These are phyloP conservation scores for Hucho hucho DNA, from an alignment of 2,113 vertebrate genomes.

Conservation along the genomic window DNA sequence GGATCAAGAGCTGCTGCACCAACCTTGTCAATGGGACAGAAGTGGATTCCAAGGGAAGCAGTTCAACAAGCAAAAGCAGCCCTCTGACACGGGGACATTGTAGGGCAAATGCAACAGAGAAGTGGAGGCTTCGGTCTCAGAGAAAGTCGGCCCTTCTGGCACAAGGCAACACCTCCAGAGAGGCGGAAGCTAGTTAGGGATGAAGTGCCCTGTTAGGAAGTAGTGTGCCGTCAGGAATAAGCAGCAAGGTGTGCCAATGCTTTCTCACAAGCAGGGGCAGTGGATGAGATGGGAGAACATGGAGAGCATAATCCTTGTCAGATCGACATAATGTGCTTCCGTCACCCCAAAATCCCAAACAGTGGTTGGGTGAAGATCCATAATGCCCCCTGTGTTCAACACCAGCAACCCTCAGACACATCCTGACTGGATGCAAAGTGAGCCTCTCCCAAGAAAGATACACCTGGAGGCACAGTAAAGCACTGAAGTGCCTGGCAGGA, in stretches of 20 bases:
- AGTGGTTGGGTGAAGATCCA: conserved; percentile 25
- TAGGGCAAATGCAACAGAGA: conserved; percentile 11
- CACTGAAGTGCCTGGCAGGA: background rate
- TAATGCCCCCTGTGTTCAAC: conserved; percentile 20
- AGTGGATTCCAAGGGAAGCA: conserved; percentile 9
- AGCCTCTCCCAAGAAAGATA: conserved; percentile 18
- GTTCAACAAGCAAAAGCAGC: conserved; percentile 8
- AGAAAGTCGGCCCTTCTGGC: background rate
- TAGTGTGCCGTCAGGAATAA: background rate
- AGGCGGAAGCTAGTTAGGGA: background rate
- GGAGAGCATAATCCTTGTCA: background rate
- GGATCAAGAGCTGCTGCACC: background rate
- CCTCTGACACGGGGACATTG: conserved; percentile 2
- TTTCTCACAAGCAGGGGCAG: conserved; percentile 7
- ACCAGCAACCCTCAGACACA: conserved; percentile 20
- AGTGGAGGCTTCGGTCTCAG: background rate
- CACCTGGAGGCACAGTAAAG: conserved; percentile 20
- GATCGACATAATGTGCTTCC: conserved; percentile 12
- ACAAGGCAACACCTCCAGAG: background rate
- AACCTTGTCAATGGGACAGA: background rate
- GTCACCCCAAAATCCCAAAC: conserved; percentile 16
- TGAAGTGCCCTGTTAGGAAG: background rate
- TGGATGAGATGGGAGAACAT: conserved; percentile 23
- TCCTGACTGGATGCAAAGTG: conserved; percentile 13
- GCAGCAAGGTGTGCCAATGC: conserved; percentile 10